Evolutionary conservation across 2,797 vertebrate genomes (phyloP), one percentile per base, ranked within the genome.

Genomic region (Ceyx erithaca): DNA sequence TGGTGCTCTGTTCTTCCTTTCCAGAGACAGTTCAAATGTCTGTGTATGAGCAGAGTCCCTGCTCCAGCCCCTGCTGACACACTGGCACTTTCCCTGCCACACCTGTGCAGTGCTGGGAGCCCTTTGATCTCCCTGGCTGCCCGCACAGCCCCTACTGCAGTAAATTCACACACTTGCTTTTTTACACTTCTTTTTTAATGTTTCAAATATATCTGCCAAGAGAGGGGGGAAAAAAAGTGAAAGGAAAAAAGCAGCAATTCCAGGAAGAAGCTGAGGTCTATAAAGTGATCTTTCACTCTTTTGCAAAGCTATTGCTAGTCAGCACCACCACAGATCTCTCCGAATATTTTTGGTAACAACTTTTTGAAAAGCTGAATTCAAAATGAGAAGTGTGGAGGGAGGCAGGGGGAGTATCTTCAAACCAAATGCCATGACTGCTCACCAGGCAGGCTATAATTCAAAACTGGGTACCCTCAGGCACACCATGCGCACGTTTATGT

Each of bases 401-500:
- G 85, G 66, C 11, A 75, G 66, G 82, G 77, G 71, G 68, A 89
- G 64, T 92, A 83, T 93, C 92, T 85, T 95, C 91, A 95, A 96
- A 80, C 91, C 95, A 96, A 97, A 94, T 73, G 92, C 88, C 89
- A 83, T 1, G 15, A 80, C 54, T 67, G 77, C 68, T 92, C 92
- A 82, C 63, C 87, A 95, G 92, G 70, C 94, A 96, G 80, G 89
- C 95, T 85, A 63, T 97, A 95, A 98, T 90, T 97, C 96, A 97
- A 87, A 92, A 51, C 63, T 68, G 22, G 37, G 91, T 82, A 87
- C 89, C 72, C 94, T 87, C 48, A 51, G 88, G 93, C 96, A 83
- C 0, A 13, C 84, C 72, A 14, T 35, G 10, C 71, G 59, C 91
- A 57, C 51, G 69, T 95, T 92, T 93, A 58, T 91, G 79, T 96